A percentile compares a stretch with the other conserved stretches of the same genome.
These are phyloP conservation scores for Cephonodes hylas DNA, from an alignment of 2,888 invertebrate species.

Conservation along the genomic window DNA sequence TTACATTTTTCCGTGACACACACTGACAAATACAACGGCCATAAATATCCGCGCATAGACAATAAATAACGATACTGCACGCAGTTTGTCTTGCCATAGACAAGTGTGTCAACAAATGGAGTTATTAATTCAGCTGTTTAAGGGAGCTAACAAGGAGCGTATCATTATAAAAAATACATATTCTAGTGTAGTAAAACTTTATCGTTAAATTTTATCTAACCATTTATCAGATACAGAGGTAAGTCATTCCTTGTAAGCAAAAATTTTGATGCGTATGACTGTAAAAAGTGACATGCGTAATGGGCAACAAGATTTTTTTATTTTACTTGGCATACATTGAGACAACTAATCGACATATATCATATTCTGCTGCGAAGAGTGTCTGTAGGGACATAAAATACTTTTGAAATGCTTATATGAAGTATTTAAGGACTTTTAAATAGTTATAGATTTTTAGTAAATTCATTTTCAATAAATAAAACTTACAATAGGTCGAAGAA, in stretches of 20 bases:
- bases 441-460: too few relatives aligned
- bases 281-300: neutral
- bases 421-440: too few relatives aligned
- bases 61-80: conserved; percentile 21
- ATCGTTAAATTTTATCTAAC: neutral
- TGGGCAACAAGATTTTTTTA: neutral
- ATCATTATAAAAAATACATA: neutral
- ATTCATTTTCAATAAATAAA: too few relatives aligned
- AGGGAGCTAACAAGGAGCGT: conserved; percentile 1
- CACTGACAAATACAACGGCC: conserved; percentile 24
- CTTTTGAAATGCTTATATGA: too few relatives aligned
- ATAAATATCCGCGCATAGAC: conserved; percentile 29
- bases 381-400: too few relatives aligned
- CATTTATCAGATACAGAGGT: neutral
- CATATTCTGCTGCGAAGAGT: too few relatives aligned
- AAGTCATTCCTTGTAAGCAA: neutral
- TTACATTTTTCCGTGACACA: conserved; percentile 26
- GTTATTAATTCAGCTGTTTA: conserved; percentile 21
- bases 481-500: too few relatives aligned
- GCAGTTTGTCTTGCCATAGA: conserved; percentile 33
- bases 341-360: too few relatives aligned
- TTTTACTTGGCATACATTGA: too few relatives aligned
- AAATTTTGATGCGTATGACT: neutral
- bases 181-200: neutral
- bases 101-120: conserved; percentile 33